Percentiles rank a stretch among this genome's conserved stretches.
phyloP scores from a whole-genome alignment of 2,888 invertebrate species.

The Leptinotarsa juncta region DNA sequence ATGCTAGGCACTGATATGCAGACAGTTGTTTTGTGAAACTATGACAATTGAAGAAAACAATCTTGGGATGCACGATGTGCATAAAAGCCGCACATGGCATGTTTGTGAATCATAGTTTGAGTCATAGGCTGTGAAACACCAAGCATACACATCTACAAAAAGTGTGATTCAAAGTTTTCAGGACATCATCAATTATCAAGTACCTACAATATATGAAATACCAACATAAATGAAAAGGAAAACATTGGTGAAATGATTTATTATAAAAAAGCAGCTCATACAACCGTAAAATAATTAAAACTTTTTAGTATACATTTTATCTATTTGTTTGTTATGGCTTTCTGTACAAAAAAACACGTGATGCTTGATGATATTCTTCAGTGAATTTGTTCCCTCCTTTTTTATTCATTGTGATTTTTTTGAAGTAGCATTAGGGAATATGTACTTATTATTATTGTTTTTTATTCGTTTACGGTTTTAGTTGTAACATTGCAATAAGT shows the following conservation, averaged over 20 bases:
- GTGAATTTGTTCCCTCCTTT: constrained; percentile 38
- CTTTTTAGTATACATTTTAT: neutral
- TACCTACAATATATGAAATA: too few species aligned
- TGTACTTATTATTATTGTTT: constrained; percentile 42
- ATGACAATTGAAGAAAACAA: too few species aligned
- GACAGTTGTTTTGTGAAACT: too few species aligned
- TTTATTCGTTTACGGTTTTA: constrained; percentile 29
- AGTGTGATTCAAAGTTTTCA: too few species aligned
- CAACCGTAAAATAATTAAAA: neutral
- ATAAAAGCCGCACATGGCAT: too few species aligned
- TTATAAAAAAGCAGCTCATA: neutral
- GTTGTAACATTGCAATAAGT: constrained; percentile 35
- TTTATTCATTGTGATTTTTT: constrained; percentile 47
- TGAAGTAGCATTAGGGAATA: constrained; percentile 24
- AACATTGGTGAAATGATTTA: neutral
- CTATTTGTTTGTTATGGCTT: constrained; percentile 25
- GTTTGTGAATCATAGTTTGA: too few species aligned
- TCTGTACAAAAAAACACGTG: constrained; percentile 31
- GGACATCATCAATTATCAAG: too few species aligned
- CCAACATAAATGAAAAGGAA: neutral
- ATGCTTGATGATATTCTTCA: constrained; percentile 45
- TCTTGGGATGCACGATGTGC: too few species aligned
- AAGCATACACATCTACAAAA: too few species aligned
- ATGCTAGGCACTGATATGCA: too few species aligned
- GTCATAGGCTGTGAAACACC: too few species aligned